Evolutionary conservation across 2,797 vertebrate genomes (phyloP), one percentile per base, ranked within the genome.

Genomic region (Sebastes hopkinsi): DNA sequence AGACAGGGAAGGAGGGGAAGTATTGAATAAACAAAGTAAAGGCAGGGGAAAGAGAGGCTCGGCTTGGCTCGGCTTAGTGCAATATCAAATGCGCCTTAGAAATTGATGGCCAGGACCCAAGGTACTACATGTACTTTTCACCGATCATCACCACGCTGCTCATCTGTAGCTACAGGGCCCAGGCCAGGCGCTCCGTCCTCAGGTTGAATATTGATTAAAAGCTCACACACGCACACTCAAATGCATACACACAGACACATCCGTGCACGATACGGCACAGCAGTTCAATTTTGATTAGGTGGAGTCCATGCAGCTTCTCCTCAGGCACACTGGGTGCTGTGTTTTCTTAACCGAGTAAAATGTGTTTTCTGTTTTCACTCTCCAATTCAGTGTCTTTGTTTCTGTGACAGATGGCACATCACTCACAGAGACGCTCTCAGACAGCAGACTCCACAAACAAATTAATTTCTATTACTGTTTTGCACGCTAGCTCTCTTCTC

Each of bases 381-480:
- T 92, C 86, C 88, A 87, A 90, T 88, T 83, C 76, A 10, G 67
- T 64, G 68, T 89, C 84, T 94, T 90, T 91, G 88, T 92, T 88
- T 88, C 84, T 46, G 79, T 88, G 92, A 92, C 93, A 94, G 91
- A 93, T 92, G 90, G 92, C 88, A 91, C 90, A 92, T 94, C 90
- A 89, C 82, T 93, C 92, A 88, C 79, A 80, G 69, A 88, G 87
- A 88, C 77, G 16, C 86, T 87, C 75, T 87, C 90, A 91, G 88
- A 86, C 91, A 88, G 89, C 84, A 91, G 81, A 88, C 82, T 85
- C 85, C 82, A 80, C 89, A 93, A 94, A 93, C 88, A 93, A 94
- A 94, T 93, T 92, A 91, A 94, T 91, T 92, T 89, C 62, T 92
- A 91, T 92, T 88, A 92, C 88, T 88, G 86, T 89, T 90, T 89